Evolutionary conservation across 2,797 vertebrate species (phyloP).

Genomic region (Falco novaeseelandiae): DNA sequence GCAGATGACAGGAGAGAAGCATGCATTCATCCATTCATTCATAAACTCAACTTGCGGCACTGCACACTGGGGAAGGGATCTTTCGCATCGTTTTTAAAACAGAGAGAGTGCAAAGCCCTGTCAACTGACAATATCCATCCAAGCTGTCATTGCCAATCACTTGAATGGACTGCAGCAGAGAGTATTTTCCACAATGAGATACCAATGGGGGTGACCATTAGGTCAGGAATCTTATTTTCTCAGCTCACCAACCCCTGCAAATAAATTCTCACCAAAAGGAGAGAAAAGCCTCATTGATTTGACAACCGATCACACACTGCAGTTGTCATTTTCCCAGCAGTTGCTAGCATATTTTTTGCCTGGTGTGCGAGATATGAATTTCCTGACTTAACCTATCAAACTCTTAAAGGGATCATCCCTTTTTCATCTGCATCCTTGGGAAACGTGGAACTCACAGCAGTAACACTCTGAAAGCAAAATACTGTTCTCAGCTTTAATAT

Average conservation of each 20-base stretch:
- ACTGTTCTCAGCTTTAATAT: background rate
- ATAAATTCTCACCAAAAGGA: constrained; percentile 72
- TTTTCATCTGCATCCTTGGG: background rate
- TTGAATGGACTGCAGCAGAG: constrained; percentile 72
- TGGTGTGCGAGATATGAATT: constrained; percentile 63
- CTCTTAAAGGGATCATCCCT: constrained; percentile 55
- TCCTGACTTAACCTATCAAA: constrained; percentile 27
- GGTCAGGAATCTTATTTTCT: constrained; percentile 74
- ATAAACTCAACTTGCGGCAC: constrained; percentile 48
- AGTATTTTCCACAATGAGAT: constrained; percentile 72
- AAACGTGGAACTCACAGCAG: background rate
- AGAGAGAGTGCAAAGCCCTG: constrained; percentile 61
- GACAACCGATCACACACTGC: constrained; percentile 58
- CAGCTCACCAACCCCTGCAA: constrained; percentile 70
- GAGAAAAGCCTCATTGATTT: constrained; percentile 75
- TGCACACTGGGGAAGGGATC: constrained; percentile 43
- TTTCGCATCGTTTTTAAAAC: constrained; percentile 52
- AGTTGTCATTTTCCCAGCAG: constrained; percentile 74
- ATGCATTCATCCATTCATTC: constrained; percentile 63
- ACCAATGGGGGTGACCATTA: constrained; percentile 68
- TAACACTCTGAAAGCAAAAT: background rate
- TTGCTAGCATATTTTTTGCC: constrained; percentile 64
- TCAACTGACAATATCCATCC: constrained; percentile 72
- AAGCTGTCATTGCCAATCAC: constrained; percentile 73
- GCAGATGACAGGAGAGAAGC: constrained; percentile 41